Percentiles rank a stretch among this genome's conserved stretches.
These are phyloP conservation scores for Endomychus coccineus DNA, from an alignment of 2,888 invertebrate species.

Conservation along the genomic window DNA sequence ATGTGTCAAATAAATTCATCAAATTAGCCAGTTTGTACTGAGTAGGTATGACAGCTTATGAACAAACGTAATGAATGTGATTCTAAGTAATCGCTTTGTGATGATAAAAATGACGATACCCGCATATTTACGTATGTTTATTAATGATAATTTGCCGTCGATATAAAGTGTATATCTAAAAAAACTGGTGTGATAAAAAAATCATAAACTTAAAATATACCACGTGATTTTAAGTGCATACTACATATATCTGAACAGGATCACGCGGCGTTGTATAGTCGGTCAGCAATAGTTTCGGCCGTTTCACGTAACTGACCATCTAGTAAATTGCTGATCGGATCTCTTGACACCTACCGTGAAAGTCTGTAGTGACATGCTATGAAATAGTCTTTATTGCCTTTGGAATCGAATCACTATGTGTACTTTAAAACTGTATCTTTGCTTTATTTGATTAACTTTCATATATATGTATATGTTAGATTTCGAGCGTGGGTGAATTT, in stretches of 20 bases:
- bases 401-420: slow-evolving; percentile 39
- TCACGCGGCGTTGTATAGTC: slow-evolving; percentile 34
- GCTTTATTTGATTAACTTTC: slow-evolving; percentile 25
- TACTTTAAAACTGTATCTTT: slow-evolving; percentile 30
- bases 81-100: no score
- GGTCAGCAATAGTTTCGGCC: slow-evolving; percentile 21
- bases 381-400: slow-evolving; percentile 43
- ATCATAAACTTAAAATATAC: slow-evolving; percentile 39
- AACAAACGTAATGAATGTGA: no score
- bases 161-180: slow-evolving; percentile 23
- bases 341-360: slow-evolving; percentile 42
- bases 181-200: slow-evolving; percentile 40
- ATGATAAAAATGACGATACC: slow-evolving; percentile 14
- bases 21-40: no score
- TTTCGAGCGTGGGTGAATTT: slow-evolving; percentile 28
- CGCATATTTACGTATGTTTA: slow-evolving; percentile 17
- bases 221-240: slow-evolving; percentile 40
- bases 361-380: slow-evolving; percentile 43
- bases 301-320: no score
- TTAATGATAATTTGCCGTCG: slow-evolving; percentile 20
- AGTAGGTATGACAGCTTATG: no score
- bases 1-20: no score
- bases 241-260: slow-evolving; percentile 40
- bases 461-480: slow-evolving; percentile 16
- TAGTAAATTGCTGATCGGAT: slow-evolving; percentile 28